Base-by-base conservation (phyloP, 2,113 vertebrate species). In the Oryzias javanicus region DNA sequence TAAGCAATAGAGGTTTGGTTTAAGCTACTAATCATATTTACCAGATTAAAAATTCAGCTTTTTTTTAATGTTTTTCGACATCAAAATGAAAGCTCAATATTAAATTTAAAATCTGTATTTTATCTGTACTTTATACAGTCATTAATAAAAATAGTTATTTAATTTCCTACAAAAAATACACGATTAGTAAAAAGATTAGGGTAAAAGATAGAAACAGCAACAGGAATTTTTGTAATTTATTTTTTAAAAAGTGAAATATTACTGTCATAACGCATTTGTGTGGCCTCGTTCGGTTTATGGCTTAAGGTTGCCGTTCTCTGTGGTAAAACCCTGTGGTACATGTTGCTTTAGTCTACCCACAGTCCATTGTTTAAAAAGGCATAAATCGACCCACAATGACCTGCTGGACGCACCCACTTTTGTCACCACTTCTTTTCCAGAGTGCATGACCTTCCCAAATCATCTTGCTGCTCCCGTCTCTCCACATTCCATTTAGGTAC, bases 401-500 rank as follows among this genome's bases (percentile, higher is more conserved):
- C 35, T 35, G 35, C 6, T 19, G 20, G 15, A 53, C 67, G 51
- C 49, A 55, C 46, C 55, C 14, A 3, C 46, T 53, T 61, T 20
- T 56, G 24, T 59, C 27, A 22, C 29, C 16, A 3, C 57, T 14
- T 63, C 45, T 27, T 70, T 45, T 55, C 14, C 56, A 24, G 6
- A 27, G 6, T 27, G 25, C 25, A 27, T 27, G 25, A 48, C 48
- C 19, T 27, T 4, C 14, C 41, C 5, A 42, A 40, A 10, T 67
- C 2, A 1, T 47, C 29, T 44, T 0, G 50, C 13, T 27, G 18
- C 60, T 51, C 58, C 49, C 54, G 62, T 67, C 24, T 4, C 0
- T 64, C 51, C 25, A 63, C 45, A 59, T 82, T 63, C 64, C 57
- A 53, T 2, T 45, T 6, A 44, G 22, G 64, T 49, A 65, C 22